Evolutionary conservation across 1,140 invertebrate species (phyloP).

Genomic region (Heterodera schachtii): DNA sequence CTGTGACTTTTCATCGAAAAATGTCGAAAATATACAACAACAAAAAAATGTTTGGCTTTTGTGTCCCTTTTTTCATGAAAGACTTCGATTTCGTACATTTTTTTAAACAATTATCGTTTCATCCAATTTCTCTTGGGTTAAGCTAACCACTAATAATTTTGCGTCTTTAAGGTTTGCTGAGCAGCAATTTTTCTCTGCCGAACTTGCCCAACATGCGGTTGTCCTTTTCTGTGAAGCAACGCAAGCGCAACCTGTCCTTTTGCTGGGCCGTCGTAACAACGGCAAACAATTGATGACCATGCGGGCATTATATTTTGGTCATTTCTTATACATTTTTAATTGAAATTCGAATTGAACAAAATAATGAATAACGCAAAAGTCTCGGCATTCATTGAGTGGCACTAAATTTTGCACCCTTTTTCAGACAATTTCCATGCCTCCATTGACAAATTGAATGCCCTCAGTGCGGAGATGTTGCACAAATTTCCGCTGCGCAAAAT

Average conservation of each 20-base stretch:
- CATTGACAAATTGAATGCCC: slow-evolving; percentile 13
- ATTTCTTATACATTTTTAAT: not conserved
- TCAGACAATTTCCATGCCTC: slow-evolving; percentile 23
- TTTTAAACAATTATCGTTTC: too few species aligned
- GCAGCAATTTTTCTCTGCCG: not conserved
- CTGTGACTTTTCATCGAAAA: too few species aligned
- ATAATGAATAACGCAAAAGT: too few species aligned
- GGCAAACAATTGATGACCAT: slow-evolving; percentile 20
- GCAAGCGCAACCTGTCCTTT: slow-evolving; percentile 10
- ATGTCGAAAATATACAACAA: too few species aligned
- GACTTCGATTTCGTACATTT: too few species aligned
- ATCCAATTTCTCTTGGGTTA: too few species aligned
- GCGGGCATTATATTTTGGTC: slow-evolving; percentile 33
- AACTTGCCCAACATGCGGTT: slow-evolving; percentile 3
- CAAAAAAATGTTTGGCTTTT: too few species aligned
- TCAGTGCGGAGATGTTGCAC: not conserved
- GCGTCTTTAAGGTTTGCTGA: not conserved
- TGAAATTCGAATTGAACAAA: too few species aligned
- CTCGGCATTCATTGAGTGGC: too few species aligned
- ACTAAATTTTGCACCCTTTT: slow-evolving; percentile 6
- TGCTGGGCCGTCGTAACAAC: slow-evolving; percentile 7
- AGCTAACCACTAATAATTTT: too few species aligned
- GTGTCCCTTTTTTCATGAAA: too few species aligned
- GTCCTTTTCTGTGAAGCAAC: slow-evolving; percentile 22
- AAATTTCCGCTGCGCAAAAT: slow-evolving; percentile 26